A percentile compares a stretch with the other conserved stretches of the same genome.
These are phyloP conservation scores for Hypomesus transpacificus DNA, from an alignment of 2,113 vertebrate genomes.

Conservation along the genomic window DNA sequence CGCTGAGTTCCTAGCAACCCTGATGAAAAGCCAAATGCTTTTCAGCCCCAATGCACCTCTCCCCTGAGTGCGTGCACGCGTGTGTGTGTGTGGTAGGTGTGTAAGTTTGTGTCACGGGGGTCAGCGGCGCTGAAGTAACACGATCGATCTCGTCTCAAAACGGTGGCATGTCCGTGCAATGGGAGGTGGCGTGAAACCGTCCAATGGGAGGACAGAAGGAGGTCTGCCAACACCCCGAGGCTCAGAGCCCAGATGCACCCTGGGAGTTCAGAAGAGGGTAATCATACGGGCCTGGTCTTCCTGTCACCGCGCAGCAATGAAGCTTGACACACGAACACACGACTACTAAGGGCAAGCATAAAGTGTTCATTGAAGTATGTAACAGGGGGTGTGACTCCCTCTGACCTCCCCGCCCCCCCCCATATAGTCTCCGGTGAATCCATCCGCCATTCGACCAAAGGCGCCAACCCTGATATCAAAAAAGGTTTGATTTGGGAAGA, in stretches of 20 bases:
- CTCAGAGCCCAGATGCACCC: not conserved
- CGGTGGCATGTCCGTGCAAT: not conserved
- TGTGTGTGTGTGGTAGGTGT: not conserved
- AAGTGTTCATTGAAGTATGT: too few species aligned
- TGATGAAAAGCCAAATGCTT: conserved; percentile 10
- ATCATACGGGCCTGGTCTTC: not conserved
- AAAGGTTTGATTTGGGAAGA: too few species aligned
- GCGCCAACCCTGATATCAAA: too few species aligned
- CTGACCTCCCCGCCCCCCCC: too few species aligned
- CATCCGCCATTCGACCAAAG: too few species aligned
- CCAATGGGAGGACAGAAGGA: not conserved
- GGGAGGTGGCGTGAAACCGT: not conserved
- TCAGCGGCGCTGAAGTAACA: not conserved
- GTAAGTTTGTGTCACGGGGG: not conserved
- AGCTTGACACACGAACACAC: too few species aligned
- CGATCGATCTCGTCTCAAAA: not conserved
- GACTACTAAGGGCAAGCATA: too few species aligned
- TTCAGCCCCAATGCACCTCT: conserved; percentile 3
- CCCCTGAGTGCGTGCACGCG: not conserved
- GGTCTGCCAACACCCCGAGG: not conserved
- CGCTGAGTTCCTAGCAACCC: not conserved
- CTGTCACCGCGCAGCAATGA: not conserved
- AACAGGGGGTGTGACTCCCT: too few species aligned
- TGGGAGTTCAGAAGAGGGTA: conserved; percentile 3
- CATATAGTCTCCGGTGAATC: too few species aligned